These are phyloP conservation scores for Pterois miles DNA, from an alignment of 2,797 vertebrate genomes.

Conservation along the genomic window DNA sequence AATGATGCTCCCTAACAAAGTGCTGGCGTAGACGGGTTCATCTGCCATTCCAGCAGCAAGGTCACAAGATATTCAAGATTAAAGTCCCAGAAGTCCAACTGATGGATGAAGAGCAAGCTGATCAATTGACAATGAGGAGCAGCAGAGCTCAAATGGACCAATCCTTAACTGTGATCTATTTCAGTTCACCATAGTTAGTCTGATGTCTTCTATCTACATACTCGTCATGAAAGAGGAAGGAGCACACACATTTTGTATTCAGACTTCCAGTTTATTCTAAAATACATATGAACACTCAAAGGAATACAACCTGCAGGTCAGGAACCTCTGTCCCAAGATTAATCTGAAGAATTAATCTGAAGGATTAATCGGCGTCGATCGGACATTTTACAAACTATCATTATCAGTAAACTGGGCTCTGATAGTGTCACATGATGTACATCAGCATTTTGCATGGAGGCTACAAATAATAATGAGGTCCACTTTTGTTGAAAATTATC, in stretches of 20 bases:
- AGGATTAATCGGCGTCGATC: too few relatives aligned
- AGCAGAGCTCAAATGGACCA: background rate
- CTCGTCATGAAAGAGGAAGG: background rate
- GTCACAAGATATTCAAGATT: conserved; percentile 21
- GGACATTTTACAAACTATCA: too few relatives aligned
- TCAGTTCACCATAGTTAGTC: background rate
- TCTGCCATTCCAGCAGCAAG: conserved; percentile 16
- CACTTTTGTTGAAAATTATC: too few relatives aligned
- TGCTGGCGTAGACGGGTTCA: background rate
- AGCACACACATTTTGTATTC: background rate
- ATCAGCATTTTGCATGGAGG: too few relatives aligned
- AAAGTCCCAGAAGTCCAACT: conserved; percentile 10
- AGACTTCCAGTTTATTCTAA: too few relatives aligned
- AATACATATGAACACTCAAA: background rate
- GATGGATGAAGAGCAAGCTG: background rate
- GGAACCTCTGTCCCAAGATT: background rate
- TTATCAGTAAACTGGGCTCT: too few relatives aligned
- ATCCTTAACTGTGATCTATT: background rate
- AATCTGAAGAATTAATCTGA: background rate
- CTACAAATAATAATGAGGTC: too few relatives aligned
- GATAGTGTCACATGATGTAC: too few relatives aligned
- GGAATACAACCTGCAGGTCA: background rate
- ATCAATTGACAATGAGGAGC: conserved; percentile 10
- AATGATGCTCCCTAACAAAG: background rate
- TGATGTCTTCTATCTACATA: background rate